Evolutionary conservation across 2,888 invertebrate species (phyloP), one percentile per base, ranked within the genome.

Genomic region (Polyommatus iphigenia): DNA sequence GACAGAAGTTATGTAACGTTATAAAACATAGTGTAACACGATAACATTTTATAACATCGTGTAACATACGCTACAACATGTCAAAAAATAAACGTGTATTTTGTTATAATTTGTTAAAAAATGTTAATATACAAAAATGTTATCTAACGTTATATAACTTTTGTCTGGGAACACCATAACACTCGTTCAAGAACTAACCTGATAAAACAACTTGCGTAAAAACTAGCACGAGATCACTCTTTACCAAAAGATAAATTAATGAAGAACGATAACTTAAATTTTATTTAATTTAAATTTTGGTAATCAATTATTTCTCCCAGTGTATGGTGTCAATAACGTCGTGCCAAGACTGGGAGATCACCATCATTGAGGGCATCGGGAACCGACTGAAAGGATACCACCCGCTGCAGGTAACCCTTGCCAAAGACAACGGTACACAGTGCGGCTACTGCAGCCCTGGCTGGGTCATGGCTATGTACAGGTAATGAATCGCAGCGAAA

Each of bases 371-470:
- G 87, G 96, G 96, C 0, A 89, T 97, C 24, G 97, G 97, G 0
- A 84, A 87, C 81, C 83, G 88, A 76, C 88, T 89, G 78, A 87
- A 86, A 1, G 96, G 96, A 0, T 96, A 96, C 85, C 96, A 97
- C 83, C 92, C 95, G 0, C 90, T 97, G 20, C 96, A 97, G 86
- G 91, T 92, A 78, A 88, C 94, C 2, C 85, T 97, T 62, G 96
- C 95, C 0, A 90, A 95, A 71, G 93, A 95, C 83, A 95, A 96
- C 84, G 97, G 96, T 0, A 95, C 95, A 0, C 97, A 97, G 86
- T 97, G 97, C 85, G 97, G 97, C 0, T 96, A 94, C 86, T 97
- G 97, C 85, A 95, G 96, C 36, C 95, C 97, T 0, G 97, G 97
- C 10, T 97, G 97, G 96, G 95, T 97, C 67, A 97, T 97, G 96